A percentile compares a stretch with the other conserved stretches of the same genome.
phyloP scores from a whole-genome alignment of 2,113 vertebrate genomes.

The Panthera uncia region DNA sequence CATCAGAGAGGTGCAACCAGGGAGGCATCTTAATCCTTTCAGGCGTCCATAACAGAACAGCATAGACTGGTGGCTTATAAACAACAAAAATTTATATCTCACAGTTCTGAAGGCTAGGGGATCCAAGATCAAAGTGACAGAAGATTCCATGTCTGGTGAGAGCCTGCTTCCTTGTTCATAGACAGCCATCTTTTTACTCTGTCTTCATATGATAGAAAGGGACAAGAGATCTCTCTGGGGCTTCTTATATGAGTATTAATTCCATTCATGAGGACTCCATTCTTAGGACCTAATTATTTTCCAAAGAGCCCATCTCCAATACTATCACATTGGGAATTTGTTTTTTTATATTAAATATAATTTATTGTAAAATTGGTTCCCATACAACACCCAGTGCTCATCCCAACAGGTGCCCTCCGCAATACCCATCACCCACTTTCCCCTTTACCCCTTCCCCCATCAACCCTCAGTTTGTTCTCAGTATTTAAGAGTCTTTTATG shows the following conservation, averaged over 20 bases:
- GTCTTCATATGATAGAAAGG: not conserved
- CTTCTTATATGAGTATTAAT: not conserved
- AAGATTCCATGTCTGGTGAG: not conserved
- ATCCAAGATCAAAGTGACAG: not conserved
- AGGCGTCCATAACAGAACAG: not conserved
- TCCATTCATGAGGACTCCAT: not conserved
- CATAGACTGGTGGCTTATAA: not conserved
- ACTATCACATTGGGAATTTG: not conserved
- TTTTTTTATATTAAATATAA: not conserved
- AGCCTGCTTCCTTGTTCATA: not conserved
- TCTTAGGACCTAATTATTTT: not conserved
- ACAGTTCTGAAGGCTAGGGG: not conserved
- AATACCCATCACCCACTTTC: too few relatives aligned
- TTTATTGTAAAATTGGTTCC: too few relatives aligned
- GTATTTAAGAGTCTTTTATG: too few relatives aligned
- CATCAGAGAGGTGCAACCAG: not conserved
- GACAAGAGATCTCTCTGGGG: not conserved
- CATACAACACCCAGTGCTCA: too few relatives aligned
- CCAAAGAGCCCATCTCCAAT: not conserved
- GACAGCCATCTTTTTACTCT: not conserved
- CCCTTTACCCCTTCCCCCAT: too few relatives aligned
- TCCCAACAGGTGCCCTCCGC: too few relatives aligned
- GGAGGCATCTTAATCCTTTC: not conserved
- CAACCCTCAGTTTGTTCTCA: too few relatives aligned
- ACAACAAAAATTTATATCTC: not conserved